phyloP scores from a whole-genome alignment of 2,888 invertebrate species.

The Seira sanloemensis region DNA sequence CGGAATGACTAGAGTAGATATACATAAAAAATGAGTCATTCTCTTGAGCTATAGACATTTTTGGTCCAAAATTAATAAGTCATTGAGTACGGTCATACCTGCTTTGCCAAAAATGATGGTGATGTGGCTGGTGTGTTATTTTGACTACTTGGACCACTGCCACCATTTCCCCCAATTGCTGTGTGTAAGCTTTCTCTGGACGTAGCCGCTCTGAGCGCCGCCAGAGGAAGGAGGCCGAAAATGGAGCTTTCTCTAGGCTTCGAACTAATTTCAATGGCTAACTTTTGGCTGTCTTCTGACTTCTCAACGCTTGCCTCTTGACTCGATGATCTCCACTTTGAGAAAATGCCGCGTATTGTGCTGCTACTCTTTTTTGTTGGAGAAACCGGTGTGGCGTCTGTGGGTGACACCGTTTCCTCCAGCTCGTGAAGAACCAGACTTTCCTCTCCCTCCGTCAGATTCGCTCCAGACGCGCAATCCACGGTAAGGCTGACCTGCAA shows the following conservation, averaged over 20 bases:
- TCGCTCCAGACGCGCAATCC: constrained; percentile 74
- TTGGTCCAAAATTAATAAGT: constrained; percentile 12
- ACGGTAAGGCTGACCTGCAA: constrained; percentile 76
- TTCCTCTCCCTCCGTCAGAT: constrained; percentile 70
- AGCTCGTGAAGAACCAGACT: constrained; percentile 69
- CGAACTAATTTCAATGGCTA: constrained; percentile 48
- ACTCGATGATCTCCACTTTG: constrained; percentile 73
- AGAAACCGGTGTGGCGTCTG: constrained; percentile 56
- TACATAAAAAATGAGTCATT: neutral
- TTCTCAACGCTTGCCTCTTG: constrained; percentile 73
- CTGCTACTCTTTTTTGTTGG: constrained; percentile 67
- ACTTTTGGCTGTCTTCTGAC: constrained; percentile 69
- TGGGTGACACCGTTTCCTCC: constrained; percentile 68
- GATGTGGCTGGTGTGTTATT: constrained; percentile 71
- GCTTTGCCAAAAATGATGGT: constrained; percentile 71
- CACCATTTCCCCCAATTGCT: constrained; percentile 25
- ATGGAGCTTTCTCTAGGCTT: constrained; percentile 73
- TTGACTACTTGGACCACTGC: constrained; percentile 72
- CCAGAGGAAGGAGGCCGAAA: constrained; percentile 73
- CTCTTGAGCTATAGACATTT: neutral
- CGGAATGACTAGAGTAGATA: constrained; percentile 68
- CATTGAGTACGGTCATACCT: constrained; percentile 51
- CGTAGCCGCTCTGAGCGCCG: constrained; percentile 74
- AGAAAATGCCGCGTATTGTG: constrained; percentile 70
- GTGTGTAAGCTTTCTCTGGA: constrained; percentile 75